Conservation (phyloP, 2,797 vertebrate species). For the Nannoperca australis region DNA sequence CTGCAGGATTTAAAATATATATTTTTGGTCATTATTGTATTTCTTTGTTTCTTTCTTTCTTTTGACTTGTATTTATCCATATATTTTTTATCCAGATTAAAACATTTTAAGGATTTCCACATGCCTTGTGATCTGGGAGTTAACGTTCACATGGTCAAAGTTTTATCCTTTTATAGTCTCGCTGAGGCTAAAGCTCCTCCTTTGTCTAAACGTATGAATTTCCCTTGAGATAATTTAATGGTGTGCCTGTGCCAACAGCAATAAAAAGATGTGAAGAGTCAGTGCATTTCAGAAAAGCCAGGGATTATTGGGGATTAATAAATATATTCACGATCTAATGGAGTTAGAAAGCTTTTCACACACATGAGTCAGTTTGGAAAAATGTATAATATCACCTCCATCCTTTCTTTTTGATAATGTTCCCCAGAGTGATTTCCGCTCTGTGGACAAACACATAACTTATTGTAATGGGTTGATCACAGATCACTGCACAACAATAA, state of each 20-base stretch:
- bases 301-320: conserved; percentile 41
- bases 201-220: conserved; percentile 33
- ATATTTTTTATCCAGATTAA: conserved; percentile 11
- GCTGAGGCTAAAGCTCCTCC: conserved; percentile 29
- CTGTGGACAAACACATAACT: conserved; percentile 75
- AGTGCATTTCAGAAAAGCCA: conserved; percentile 39
- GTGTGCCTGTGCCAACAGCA: conserved; percentile 8
- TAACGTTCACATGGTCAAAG: conserved; percentile 28
- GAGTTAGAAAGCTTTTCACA: conserved; percentile 38
- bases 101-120: conserved; percentile 22
- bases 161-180: conserved; percentile 61
- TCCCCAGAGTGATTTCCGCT: conserved; percentile 92
- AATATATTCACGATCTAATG: too few species aligned
- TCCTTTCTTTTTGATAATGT: conserved; percentile 93
- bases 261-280: conserved; percentile 33
- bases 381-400: conserved; percentile 87
- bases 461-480: conserved; percentile 22
- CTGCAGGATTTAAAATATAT: neutral
- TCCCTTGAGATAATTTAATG: conserved; percentile 54
- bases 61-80: neutral
- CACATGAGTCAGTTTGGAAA: conserved; percentile 44
- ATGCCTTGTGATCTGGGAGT: neutral
- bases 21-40: neutral
- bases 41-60: neutral
- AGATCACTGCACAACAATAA: conserved; percentile 11